phyloP scores from a whole-genome alignment of 23 tunicate genomes.

The Trididemnum nubilum region DNA sequence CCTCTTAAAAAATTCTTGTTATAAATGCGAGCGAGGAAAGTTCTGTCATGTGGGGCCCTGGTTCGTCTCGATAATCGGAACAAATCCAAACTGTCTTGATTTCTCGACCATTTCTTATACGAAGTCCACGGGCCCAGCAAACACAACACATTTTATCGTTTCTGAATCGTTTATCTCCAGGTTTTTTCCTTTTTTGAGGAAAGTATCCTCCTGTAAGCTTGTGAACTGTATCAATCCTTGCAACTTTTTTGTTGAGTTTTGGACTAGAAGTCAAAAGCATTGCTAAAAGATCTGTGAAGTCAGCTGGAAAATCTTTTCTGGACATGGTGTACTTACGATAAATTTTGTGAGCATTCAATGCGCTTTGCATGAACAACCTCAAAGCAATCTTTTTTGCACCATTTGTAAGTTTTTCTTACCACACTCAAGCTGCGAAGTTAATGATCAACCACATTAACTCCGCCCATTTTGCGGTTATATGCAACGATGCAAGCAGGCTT shows the following conservation, averaged over 20 bases:
- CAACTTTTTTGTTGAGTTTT: neutral
- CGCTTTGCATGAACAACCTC: neutral
- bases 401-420: neutral
- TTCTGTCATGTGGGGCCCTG: too few relatives aligned
- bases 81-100: neutral
- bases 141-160: neutral
- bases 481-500: neutral
- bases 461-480: neutral
- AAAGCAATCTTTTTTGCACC: neutral
- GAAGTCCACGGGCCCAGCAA: constrained; percentile 1
- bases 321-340: neutral
- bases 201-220: neutral
- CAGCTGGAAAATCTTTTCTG: neutral
- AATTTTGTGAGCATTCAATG: neutral
- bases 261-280: neutral
- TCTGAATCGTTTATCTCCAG: neutral
- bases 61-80: neutral
- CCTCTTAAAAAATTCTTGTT: too few relatives aligned
- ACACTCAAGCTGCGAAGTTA: neutral
- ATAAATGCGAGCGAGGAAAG: too few relatives aligned
- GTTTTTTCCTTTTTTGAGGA: neutral
- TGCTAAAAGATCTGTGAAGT: neutral
- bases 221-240: neutral
- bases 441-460: neutral
- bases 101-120: neutral